These are phyloP conservation scores for Drosophila mayri DNA, from an alignment of 1,140 invertebrate genomes.

Conservation along the genomic window DNA sequence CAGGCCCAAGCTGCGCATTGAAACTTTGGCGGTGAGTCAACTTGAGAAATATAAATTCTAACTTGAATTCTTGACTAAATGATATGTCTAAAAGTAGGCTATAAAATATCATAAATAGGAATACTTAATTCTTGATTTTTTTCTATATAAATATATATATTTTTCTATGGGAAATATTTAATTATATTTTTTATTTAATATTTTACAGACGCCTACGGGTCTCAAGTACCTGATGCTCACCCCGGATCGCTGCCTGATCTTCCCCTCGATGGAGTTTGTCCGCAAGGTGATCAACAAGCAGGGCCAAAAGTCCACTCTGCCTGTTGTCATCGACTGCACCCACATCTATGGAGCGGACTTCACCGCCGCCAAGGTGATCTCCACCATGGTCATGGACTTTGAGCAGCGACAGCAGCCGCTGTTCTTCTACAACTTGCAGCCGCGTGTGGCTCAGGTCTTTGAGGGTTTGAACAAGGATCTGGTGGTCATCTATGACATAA, in stretches of 20 bases:
- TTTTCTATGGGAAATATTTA: background rate
- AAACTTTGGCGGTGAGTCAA: conserved; percentile 87
- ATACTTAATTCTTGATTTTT: no score
- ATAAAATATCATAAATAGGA: background rate
- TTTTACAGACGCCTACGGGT: conserved; percentile 88
- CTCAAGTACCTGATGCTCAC: conserved; percentile 93
- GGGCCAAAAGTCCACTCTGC: conserved; percentile 88
- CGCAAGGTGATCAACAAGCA: conserved; percentile 93
- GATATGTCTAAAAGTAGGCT: conserved; percentile 22
- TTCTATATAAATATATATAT: no score
- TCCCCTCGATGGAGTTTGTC: conserved; percentile 95
- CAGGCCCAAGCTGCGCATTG: conserved; percentile 92
- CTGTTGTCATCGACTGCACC: conserved; percentile 93
- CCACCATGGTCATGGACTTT: conserved; percentile 90
- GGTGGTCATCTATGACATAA: conserved; percentile 90
- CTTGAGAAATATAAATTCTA: background rate
- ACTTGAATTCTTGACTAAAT: background rate
- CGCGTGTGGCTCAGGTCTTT: conserved; percentile 91
- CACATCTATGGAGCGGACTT: conserved; percentile 94
- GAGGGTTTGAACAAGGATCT: conserved; percentile 91
- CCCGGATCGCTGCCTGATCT: conserved; percentile 94
- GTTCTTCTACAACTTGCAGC: conserved; percentile 93
- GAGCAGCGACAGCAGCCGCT: conserved; percentile 89
- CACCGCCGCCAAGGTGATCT: conserved; percentile 91
- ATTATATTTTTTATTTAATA: background rate